Conservation (phyloP, 2,113 vertebrate species). For the Siphamia tubifer region DNA sequence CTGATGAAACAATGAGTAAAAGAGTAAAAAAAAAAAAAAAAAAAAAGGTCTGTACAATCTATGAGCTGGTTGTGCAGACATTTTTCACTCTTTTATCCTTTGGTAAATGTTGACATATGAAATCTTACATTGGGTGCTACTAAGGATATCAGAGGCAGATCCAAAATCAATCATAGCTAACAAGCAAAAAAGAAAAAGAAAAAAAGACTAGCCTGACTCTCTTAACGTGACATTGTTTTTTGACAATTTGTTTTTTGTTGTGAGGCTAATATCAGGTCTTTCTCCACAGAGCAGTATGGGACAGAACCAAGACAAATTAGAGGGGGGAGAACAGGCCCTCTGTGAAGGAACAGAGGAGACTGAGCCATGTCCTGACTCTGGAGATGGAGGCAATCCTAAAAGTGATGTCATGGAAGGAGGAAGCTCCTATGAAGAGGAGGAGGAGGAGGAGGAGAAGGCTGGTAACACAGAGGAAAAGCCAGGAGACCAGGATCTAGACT, state of each 20-base stretch:
- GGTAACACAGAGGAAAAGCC: conserved; percentile 35
- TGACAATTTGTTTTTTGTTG: neutral
- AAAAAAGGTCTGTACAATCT: no score
- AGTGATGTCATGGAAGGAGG: conserved; percentile 57
- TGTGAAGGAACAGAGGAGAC: conserved; percentile 43
- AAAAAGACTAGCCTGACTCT: conserved; percentile 32
- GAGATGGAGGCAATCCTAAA: conserved; percentile 16
- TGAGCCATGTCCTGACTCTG: conserved; percentile 25
- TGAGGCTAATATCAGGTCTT: conserved; percentile 51
- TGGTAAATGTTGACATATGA: neutral
- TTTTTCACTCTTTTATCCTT: no score
- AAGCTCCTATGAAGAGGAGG: conserved; percentile 48
- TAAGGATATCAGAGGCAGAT: conserved; percentile 12
- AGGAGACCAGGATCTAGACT: conserved; percentile 47
- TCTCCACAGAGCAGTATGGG: conserved; percentile 79
- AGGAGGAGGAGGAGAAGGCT: conserved; percentile 56
- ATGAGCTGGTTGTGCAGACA: no score
- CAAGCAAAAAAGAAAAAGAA: conserved; percentile 25
- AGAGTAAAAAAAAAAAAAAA: no score
- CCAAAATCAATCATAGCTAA: conserved; percentile 1
- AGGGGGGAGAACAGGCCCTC: conserved; percentile 36
- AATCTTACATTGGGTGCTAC: neutral
- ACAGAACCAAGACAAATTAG: conserved; percentile 77
- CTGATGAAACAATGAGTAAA: no score
- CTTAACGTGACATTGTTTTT: conserved; percentile 35